phyloP scores from a whole-genome alignment of 2,888 invertebrate species.

The Thereva nobilitata region DNA sequence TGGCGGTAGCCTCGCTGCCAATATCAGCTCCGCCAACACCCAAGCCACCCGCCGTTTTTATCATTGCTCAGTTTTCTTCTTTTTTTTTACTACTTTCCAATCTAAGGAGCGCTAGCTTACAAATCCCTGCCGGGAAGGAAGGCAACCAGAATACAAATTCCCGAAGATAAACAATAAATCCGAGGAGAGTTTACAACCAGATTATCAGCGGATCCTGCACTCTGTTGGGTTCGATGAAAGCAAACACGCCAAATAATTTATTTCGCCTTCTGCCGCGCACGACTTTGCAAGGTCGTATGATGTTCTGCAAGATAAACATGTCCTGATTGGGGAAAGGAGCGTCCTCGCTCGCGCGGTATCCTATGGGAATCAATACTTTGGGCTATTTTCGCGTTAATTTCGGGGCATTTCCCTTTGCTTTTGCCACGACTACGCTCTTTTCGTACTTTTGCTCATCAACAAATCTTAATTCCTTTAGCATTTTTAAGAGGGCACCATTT shows the following conservation, averaged over 20 bases:
- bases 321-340: too few relatives aligned
- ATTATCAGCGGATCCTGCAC: slow-evolving; percentile 25
- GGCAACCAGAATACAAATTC: slow-evolving; percentile 26
- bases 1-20: too few relatives aligned
- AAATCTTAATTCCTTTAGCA: too few relatives aligned
- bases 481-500: too few relatives aligned
- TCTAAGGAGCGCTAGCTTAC: background rate
- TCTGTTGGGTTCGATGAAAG: slow-evolving; percentile 19
- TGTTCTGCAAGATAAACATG: too few relatives aligned
- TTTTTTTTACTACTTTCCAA: slow-evolving; percentile 13
- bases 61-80: background rate
- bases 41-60: background rate
- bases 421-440: too few relatives aligned
- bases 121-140: slow-evolving; percentile 9
- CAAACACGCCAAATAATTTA: slow-evolving; percentile 13
- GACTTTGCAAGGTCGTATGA: background rate
- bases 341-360: too few relatives aligned
- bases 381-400: too few relatives aligned
- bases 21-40: too few relatives aligned
- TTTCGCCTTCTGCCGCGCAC: background rate
- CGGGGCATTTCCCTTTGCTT: too few relatives aligned
- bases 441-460: too few relatives aligned
- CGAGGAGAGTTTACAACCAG: slow-evolving; percentile 20
- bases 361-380: too few relatives aligned
- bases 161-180: slow-evolving; percentile 30